Conservation (phyloP, 1,140 invertebrate genomes). For the Metopolophium dirhodum region DNA sequence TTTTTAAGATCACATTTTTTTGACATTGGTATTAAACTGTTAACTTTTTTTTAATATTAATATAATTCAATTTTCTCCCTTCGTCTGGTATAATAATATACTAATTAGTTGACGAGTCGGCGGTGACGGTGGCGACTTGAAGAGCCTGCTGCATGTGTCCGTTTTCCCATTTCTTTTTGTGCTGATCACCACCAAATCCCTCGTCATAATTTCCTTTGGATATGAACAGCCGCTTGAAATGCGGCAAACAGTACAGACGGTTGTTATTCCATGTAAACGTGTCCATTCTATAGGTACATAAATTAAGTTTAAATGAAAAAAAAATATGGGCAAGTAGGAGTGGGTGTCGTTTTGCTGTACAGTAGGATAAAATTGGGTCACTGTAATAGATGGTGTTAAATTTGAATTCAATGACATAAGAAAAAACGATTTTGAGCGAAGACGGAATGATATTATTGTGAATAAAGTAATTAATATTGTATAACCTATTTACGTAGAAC, state of each 20-base stretch:
- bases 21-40: neutral
- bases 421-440: too few relatives aligned
- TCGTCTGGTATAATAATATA: neutral
- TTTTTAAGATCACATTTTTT: conserved; percentile 34
- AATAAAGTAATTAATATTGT: too few relatives aligned
- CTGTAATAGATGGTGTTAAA: too few relatives aligned
- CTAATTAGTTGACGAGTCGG: neutral
- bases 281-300: conserved; percentile 70
- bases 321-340: neutral
- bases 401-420: too few relatives aligned
- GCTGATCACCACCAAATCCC: conserved; percentile 74
- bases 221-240: conserved; percentile 83
- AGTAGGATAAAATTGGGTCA: too few relatives aligned
- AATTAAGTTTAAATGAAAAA: neutral
- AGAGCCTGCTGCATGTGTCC: neutral
- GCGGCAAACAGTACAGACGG: conserved; percentile 78
- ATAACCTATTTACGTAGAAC: too few relatives aligned
- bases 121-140: neutral
- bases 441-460: too few relatives aligned
- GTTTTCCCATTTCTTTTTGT: conserved; percentile 69
- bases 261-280: conserved; percentile 79
- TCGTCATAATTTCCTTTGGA: conserved; percentile 86
- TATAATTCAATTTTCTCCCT: neutral
- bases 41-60: neutral
- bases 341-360: too few relatives aligned